Evolutionary conservation across 2,888 invertebrate species (phyloP).

Genomic region (Callosobruchus maculatus): DNA sequence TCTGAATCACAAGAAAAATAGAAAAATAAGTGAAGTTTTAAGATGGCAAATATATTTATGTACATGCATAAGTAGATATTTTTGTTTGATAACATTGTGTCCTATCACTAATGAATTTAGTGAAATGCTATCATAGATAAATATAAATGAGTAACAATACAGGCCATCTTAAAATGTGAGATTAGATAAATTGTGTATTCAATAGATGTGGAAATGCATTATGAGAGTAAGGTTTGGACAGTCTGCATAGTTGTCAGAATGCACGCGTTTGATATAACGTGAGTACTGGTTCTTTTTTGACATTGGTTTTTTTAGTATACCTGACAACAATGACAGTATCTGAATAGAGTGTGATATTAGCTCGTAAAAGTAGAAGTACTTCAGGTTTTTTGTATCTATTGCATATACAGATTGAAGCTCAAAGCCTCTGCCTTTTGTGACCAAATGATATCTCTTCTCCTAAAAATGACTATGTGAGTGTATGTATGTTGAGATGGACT

Average conservation of each 20-base stretch:
- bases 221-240: not conserved
- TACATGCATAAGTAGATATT: not conserved
- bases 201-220: not conserved
- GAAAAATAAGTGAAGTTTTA: not conserved
- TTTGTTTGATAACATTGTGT: not conserved
- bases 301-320: no score
- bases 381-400: no score
- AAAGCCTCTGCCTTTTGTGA: no score
- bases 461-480: no score
- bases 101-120: not conserved
- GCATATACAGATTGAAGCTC: no score
- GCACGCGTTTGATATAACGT: not conserved
- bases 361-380: no score
- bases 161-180: not conserved
- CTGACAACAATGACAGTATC: no score
- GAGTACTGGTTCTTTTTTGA: not conserved
- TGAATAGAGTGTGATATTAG: no score
- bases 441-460: no score
- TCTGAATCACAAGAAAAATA: not conserved
- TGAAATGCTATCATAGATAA: not conserved
- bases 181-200: not conserved
- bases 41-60: not conserved
- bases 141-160: not conserved
- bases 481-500: no score
- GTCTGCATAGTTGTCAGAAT: not conserved